A percentile compares a stretch with the other conserved stretches of the same genome.
Evolutionary conservation across 2,797 vertebrate species (phyloP).

Genomic region (Phoxinus dragarum): DNA sequence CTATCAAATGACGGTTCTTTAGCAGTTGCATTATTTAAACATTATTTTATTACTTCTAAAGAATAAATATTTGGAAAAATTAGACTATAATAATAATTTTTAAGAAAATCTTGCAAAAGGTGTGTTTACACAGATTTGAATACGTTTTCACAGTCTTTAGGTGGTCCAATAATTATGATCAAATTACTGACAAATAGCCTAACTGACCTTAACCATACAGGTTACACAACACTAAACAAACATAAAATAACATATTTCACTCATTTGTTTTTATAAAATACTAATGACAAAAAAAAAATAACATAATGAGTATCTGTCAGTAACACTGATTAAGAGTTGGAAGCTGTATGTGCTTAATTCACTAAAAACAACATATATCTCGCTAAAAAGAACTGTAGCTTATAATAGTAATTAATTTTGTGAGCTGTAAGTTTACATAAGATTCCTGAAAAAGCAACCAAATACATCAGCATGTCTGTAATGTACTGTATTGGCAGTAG

Average conservation of each 20-base stretch:
- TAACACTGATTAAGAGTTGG: neutral
- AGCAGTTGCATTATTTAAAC: neutral
- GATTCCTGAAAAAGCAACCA: too few species aligned
- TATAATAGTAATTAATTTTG: neutral
- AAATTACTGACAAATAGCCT: neutral
- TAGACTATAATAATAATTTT: neutral
- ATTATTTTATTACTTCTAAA: neutral
- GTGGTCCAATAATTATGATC: neutral
- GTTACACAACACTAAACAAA: neutral
- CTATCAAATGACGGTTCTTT: neutral
- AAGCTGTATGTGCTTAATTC: neutral
- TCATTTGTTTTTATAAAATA: neutral
- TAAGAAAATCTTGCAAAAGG: neutral
- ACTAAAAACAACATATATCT: neutral
- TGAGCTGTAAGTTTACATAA: too few species aligned
- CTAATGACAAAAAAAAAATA: neutral
- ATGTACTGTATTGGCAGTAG: too few species aligned
- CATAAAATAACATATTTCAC: neutral
- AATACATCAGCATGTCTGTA: too few species aligned
- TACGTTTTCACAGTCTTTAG: neutral
- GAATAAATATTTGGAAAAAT: neutral
- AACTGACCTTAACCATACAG: neutral
- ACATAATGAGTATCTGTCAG: neutral
- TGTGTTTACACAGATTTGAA: constrained; percentile 2
- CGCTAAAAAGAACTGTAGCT: neutral